phyloP scores from a whole-genome alignment of 2,113 vertebrate genomes.

The Anhinga anhinga region DNA sequence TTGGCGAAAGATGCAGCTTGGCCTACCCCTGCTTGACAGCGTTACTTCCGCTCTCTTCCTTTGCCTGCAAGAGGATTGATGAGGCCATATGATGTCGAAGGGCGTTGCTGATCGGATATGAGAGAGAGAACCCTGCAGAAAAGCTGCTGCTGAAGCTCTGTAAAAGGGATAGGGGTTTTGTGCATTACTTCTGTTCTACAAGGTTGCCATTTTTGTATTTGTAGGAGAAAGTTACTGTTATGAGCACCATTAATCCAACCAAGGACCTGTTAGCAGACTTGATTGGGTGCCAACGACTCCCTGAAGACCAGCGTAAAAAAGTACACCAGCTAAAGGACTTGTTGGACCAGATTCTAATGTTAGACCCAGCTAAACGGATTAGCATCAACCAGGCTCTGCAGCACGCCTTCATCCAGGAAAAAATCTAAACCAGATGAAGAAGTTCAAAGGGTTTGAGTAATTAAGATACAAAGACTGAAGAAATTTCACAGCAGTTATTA shows the following conservation, averaged over 20 bases:
- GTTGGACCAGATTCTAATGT: slow-evolving; percentile 95
- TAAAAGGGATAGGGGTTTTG: background rate
- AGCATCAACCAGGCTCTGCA: slow-evolving; percentile 99
- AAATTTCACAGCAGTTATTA: slow-evolving; percentile 83
- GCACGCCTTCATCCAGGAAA: slow-evolving; percentile 98
- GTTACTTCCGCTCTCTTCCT: background rate
- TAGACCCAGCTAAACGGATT: slow-evolving; percentile 98
- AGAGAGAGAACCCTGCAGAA: background rate
- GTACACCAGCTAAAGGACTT: slow-evolving; percentile 99
- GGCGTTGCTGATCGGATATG: accelerated
- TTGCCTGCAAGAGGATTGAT: background rate
- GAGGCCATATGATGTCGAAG: accelerated
- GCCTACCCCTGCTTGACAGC: accelerated
- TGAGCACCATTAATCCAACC: slow-evolving; percentile 99
- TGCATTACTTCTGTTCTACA: background rate
- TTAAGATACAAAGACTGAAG: slow-evolving; percentile 85
- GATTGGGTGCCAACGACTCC: slow-evolving; percentile 95
- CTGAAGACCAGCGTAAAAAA: slow-evolving; percentile 99
- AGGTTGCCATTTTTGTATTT: slow-evolving; percentile 63
- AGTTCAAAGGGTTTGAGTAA: slow-evolving; percentile 83
- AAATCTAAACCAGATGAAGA: slow-evolving; percentile 86
- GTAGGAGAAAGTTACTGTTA: slow-evolving; percentile 98
- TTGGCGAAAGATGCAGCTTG: background rate
- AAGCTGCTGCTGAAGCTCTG: background rate
- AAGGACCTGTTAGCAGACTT: slow-evolving; percentile 97